phyloP scores from a whole-genome alignment of 2,113 vertebrate species.

The Excalfactoria chinensis region DNA sequence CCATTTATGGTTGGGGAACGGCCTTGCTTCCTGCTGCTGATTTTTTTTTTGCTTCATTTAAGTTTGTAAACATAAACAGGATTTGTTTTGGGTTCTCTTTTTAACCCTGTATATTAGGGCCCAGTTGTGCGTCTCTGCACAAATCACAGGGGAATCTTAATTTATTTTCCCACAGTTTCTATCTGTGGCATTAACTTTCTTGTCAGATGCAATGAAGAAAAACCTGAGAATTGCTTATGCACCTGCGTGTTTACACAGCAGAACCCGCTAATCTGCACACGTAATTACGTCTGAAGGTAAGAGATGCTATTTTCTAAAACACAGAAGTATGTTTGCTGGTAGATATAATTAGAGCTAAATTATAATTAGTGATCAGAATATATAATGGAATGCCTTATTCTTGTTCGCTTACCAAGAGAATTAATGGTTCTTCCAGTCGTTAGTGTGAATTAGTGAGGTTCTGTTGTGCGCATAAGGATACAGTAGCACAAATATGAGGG shows the following conservation, averaged over 20 bases:
- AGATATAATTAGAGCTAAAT: constrained; percentile 63
- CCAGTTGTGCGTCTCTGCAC: background rate
- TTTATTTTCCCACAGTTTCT: constrained; percentile 52
- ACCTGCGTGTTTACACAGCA: constrained; percentile 59
- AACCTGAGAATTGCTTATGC: constrained; percentile 59
- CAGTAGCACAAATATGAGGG: constrained; percentile 59
- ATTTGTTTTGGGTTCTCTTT: background rate
- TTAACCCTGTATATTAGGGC: constrained; percentile 13
- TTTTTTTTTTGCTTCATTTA: constrained; percentile 13
- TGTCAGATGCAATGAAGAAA: constrained; percentile 61
- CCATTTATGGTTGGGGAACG: constrained; percentile 2
- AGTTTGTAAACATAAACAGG: background rate
- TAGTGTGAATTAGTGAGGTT: constrained; percentile 65
- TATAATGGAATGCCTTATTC: constrained; percentile 70
- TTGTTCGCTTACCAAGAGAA: constrained; percentile 45
- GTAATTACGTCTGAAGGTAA: constrained; percentile 52
- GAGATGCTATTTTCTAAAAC: constrained; percentile 64
- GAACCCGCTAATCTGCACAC: constrained; percentile 66
- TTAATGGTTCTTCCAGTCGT: constrained; percentile 60
- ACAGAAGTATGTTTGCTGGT: constrained; percentile 68
- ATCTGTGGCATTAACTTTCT: constrained; percentile 53
- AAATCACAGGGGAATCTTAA: constrained; percentile 27
- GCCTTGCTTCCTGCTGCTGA: constrained; percentile 47
- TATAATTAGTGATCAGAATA: constrained; percentile 58
- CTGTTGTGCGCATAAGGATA: constrained; percentile 45